These are phyloP conservation scores for Limulus polyphemus DNA, from an alignment of 2,888 invertebrate genomes.

Conservation along the genomic window DNA sequence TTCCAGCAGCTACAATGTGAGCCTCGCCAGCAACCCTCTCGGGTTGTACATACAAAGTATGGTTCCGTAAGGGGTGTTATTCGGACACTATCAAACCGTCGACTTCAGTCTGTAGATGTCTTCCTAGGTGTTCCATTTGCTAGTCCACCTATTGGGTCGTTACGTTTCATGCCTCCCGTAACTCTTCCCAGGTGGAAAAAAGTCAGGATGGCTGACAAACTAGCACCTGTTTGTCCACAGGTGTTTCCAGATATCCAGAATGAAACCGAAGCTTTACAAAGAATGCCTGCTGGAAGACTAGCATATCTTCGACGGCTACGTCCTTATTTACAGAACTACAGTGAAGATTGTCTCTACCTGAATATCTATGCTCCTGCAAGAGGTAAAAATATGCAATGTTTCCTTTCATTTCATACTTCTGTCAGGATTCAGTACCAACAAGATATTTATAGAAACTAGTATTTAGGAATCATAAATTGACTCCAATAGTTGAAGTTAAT, in stretches of 20 bases:
- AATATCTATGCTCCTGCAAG: slow-evolving; percentile 88
- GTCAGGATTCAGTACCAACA: not conserved
- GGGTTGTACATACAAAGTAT: slow-evolving; percentile 34
- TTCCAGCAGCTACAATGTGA: not conserved
- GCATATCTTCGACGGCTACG: slow-evolving; percentile 36
- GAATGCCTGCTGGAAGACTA: slow-evolving; percentile 35
- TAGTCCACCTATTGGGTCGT: slow-evolving; percentile 32
- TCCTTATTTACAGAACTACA: slow-evolving; percentile 63
- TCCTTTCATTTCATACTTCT: not conserved
- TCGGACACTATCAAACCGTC: slow-evolving; percentile 23
- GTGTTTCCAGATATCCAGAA: slow-evolving; percentile 29
- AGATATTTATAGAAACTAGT: not conserved
- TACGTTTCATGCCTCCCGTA: slow-evolving; percentile 39
- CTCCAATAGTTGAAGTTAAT: no score
- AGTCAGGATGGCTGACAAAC: slow-evolving; percentile 28
- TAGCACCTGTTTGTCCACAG: slow-evolving; percentile 38
- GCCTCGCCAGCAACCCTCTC: slow-evolving; percentile 23
- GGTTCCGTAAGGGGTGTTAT: slow-evolving; percentile 34
- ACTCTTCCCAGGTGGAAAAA: slow-evolving; percentile 36
- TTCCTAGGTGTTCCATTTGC: slow-evolving; percentile 48
- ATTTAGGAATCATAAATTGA: no score
- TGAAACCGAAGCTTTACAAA: slow-evolving; percentile 30
- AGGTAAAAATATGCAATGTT: slow-evolving; percentile 49
- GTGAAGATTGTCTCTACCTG: slow-evolving; percentile 91
- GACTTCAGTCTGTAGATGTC: slow-evolving; percentile 67